A percentile compares a stretch with the other conserved stretches of the same genome.
Evolutionary conservation across 2,888 invertebrate genomes (phyloP).

Genomic region (Cataglyphis livida): DNA sequence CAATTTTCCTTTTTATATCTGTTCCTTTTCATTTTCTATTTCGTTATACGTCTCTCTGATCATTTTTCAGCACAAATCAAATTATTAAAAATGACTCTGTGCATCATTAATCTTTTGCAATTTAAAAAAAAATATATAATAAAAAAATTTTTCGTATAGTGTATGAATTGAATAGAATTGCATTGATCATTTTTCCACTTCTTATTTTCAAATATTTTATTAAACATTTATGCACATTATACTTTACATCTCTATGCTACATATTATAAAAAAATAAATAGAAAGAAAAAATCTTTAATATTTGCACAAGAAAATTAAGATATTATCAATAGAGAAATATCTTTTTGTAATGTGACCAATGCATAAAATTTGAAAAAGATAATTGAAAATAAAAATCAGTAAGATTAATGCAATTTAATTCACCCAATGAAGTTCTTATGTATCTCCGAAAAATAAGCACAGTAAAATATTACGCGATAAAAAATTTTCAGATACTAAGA

Average conservation of each 20-base stretch:
- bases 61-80: conserved; percentile 12
- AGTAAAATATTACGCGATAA: conserved; percentile 9
- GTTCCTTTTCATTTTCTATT: background rate
- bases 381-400: background rate
- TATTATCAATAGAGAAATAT: background rate
- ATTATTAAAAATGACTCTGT: conserved; percentile 9
- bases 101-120: conserved; percentile 14
- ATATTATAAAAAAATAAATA: too few species aligned
- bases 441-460: background rate
- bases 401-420: conserved; percentile 1
- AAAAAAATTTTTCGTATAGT: conserved; percentile 19
- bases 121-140: background rate
- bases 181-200: conserved; percentile 12
- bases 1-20: conserved; percentile 31
- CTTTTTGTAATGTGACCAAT: background rate
- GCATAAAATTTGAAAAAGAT: background rate
- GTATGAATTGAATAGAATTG: background rate
- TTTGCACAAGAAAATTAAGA: background rate
- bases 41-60: background rate
- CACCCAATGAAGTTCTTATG: background rate
- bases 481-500: conserved; percentile 15
- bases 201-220: conserved; percentile 14
- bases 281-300: background rate
- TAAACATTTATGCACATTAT: background rate
- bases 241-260: too few species aligned